Base-by-base conservation (phyloP, 1,140 invertebrate genomes). In the Leptinotarsa texana region DNA sequence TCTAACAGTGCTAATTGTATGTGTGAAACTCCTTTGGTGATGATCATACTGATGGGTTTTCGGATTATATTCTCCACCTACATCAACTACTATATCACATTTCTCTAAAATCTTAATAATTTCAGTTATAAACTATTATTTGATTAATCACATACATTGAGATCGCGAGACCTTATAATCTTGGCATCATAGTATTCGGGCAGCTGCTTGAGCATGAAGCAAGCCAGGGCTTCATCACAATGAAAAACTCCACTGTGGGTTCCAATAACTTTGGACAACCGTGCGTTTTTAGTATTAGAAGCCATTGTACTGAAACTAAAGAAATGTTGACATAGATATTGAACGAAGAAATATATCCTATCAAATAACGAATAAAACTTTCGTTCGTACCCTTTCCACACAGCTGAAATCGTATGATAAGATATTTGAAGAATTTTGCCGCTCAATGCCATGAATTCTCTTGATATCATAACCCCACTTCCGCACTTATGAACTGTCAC, bases 41-140 rank as follows among this genome's bases (percentile, higher is more conserved):
- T 99, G 98, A 87, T 99, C 98, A 87, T 94, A 99, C 80, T 93
- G 89, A 75, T 93, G 88, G 65, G 82, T 92, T 3, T 86, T 83
- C 67, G 91, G 92, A 87, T 99, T 90, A 87, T 94, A 99, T 18
- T 91, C 90, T 6, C 89, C 92, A n/a, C 98, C 98, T 33, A 99
- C 97, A 88, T 99, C 98, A 4, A 99, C 92, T 22, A 99, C 95
- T 79, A 99, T 92, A 83, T 98, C 95, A 88, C 97, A 99, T 5
- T 89, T 90, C 15, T 93, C 88, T 62, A 99, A 87, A 75, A 94
- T 82, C 83, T 85, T 57, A 68, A 66, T 21, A 51, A n/a, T 22
- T 75, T 48, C 21, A 69, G 63, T 69, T 48, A 17, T 49, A 69
- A 48, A n/a, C 74, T 68, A 76, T 8, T 11, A 21, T 68, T 61